phyloP scores from a whole-genome alignment of 1,140 invertebrate genomes.

The Pteromalus puparum region DNA sequence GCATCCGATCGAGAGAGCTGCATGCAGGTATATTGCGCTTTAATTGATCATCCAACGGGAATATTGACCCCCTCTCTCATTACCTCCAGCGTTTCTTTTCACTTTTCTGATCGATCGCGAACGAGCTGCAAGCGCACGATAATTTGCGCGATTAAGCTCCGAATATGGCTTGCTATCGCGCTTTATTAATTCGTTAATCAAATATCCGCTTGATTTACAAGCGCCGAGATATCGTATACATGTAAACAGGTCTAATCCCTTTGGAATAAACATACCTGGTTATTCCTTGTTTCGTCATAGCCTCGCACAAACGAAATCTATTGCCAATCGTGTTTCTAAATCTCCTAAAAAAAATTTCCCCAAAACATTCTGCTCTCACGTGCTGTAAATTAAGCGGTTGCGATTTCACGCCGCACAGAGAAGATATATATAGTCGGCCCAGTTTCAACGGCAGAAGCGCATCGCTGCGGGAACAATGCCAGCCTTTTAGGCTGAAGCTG shows the following conservation, averaged over 20 bases:
- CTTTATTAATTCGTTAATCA: too few relatives aligned
- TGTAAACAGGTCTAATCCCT: too few relatives aligned
- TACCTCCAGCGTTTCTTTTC: background rate
- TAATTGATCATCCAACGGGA: background rate
- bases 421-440: too few relatives aligned
- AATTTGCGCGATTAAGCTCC: background rate
- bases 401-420: background rate
- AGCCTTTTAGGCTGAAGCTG: too few relatives aligned
- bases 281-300: background rate
- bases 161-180: too few relatives aligned
- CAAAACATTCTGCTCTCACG: background rate
- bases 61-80: background rate
- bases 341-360: background rate
- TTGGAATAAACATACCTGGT: too few relatives aligned
- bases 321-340: background rate
- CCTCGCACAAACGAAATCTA: background rate
- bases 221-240: too few relatives aligned
- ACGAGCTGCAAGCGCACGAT: background rate
- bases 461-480: too few relatives aligned
- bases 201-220: too few relatives aligned
- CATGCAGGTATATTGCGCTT: background rate
- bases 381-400: background rate
- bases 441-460: background rate
- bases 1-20: too few relatives aligned
- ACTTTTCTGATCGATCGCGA: background rate